These are phyloP conservation scores for Orthonyx spaldingii DNA, from an alignment of 2,113 vertebrate genomes.

Conservation along the genomic window DNA sequence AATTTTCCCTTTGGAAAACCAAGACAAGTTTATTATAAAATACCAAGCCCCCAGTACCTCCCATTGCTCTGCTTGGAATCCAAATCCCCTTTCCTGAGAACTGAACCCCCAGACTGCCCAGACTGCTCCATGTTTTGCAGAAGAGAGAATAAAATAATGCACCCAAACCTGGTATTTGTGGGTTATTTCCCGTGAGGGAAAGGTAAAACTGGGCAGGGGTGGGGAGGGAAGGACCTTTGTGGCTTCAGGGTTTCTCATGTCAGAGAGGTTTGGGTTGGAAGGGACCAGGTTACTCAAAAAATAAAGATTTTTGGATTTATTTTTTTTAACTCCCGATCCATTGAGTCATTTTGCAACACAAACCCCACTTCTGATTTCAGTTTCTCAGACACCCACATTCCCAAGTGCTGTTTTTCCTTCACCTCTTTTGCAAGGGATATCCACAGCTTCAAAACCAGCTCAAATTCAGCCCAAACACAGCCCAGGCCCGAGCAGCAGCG, in stretches of 20 bases:
- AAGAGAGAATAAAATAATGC: not conserved
- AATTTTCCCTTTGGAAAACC: not conserved
- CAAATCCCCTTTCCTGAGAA: rapidly evolving
- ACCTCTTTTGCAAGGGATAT: not conserved
- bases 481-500: not conserved
- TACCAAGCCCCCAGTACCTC: rapidly evolving
- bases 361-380: not conserved
- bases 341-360: rapidly evolving
- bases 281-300: not conserved
- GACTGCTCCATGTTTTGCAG: rapidly evolving
- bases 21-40: rapidly evolving
- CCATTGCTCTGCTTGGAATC: not conserved
- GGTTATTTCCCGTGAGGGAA: not conserved
- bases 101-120: not conserved
- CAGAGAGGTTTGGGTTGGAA: not conserved
- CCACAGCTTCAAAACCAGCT: not conserved
- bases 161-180: rapidly evolving
- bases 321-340: rapidly evolving
- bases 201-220: not conserved
- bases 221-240: not conserved
- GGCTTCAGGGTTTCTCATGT: not conserved
- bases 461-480: not conserved
- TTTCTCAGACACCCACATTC: not conserved
- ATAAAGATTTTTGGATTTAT: not conserved
- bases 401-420: not conserved